phyloP scores from a whole-genome alignment of 1,140 invertebrate genomes.

The Hirudo medicinalis region DNA sequence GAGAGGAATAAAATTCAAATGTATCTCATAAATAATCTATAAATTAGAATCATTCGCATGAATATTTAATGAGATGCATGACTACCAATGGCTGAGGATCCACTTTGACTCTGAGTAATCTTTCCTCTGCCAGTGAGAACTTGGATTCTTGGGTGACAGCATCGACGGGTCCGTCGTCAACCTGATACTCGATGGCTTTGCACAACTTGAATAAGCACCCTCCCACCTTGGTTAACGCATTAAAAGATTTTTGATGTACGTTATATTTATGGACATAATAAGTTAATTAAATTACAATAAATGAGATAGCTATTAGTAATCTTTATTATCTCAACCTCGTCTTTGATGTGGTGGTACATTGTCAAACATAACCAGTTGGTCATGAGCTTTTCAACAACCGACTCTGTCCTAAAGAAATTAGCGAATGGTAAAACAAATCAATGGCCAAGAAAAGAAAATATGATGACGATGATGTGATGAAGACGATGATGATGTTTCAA shows the following conservation, averaged over 20 bases:
- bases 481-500: too few relatives aligned
- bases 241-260: too few relatives aligned
- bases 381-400: constrained; percentile 97
- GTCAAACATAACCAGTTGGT: constrained; percentile 98
- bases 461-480: constrained; percentile 15
- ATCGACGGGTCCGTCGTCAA: constrained; percentile 97
- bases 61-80: not conserved
- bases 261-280: too few relatives aligned
- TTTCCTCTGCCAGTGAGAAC: constrained; percentile 95
- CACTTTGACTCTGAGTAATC: constrained; percentile 92
- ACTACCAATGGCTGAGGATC: constrained; percentile 77
- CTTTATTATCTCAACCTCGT: constrained; percentile 17
- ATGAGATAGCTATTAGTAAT: too few relatives aligned
- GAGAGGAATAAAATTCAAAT: not conserved
- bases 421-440: too few relatives aligned
- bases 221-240: constrained; percentile 62
- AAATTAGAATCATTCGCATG: not conserved
- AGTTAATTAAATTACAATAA: too few relatives aligned
- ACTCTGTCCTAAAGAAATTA: constrained; percentile 61
- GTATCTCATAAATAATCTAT: not conserved
- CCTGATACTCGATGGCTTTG: constrained; percentile 96
- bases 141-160: constrained; percentile 89
- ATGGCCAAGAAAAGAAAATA: too few relatives aligned
- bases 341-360: constrained; percentile 72
- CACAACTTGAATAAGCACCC: constrained; percentile 93